Evolutionary conservation across 2,797 vertebrate genomes (phyloP).

Genomic region (Champsocephalus esox): DNA sequence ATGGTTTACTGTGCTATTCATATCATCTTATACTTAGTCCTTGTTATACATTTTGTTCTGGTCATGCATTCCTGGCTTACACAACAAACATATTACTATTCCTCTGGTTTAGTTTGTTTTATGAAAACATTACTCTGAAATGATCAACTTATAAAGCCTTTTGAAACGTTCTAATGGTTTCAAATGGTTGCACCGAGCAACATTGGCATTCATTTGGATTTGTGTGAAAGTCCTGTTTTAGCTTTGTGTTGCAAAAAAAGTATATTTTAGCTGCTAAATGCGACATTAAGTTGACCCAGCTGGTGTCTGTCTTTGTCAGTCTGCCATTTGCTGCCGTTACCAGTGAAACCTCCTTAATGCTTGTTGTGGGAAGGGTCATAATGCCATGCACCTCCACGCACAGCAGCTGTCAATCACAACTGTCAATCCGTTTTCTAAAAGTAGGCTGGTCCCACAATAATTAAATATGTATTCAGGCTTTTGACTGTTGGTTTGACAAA

Average conservation of each 20-base stretch:
- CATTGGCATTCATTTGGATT: neutral
- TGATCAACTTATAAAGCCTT: neutral
- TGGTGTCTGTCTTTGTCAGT: neutral
- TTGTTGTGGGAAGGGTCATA: too few species aligned
- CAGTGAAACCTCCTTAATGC: neutral
- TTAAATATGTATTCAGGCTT: neutral
- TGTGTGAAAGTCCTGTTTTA: too few species aligned
- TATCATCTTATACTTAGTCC: neutral
- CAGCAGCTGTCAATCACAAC: too few species aligned
- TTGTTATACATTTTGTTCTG: neutral
- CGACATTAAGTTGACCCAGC: neutral
- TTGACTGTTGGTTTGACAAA: neutral
- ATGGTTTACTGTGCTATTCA: slow-evolving; percentile 4
- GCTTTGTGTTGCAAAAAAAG: neutral
- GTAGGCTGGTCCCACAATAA: too few species aligned
- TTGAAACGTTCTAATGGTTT: neutral
- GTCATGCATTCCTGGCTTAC: neutral
- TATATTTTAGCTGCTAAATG: neutral
- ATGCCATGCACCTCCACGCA: too few species aligned
- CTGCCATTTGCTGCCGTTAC: neutral
- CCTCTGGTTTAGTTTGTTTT: neutral
- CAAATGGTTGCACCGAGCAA: neutral
- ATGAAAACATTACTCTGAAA: neutral
- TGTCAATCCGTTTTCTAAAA: too few species aligned
- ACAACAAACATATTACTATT: neutral